Evolutionary conservation across 2,888 invertebrate species (phyloP).

Genomic region (Hoplodrina blanda): DNA sequence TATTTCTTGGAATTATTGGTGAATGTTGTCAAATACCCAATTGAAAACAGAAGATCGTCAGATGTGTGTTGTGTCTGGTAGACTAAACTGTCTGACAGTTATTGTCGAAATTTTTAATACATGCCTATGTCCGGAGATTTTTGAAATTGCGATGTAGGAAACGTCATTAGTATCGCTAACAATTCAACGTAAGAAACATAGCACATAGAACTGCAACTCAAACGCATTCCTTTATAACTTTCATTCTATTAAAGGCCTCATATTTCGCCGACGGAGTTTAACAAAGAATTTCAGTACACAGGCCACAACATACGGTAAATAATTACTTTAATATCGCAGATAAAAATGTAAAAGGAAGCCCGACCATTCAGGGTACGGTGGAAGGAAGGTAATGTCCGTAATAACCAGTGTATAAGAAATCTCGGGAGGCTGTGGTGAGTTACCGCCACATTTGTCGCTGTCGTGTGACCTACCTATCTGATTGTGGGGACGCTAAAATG

Average conservation of each 20-base stretch:
- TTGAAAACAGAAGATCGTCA: too few species aligned
- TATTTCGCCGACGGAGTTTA: constrained; percentile 5
- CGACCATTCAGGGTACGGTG: constrained; percentile 51
- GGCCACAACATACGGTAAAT: constrained; percentile 41
- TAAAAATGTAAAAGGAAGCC: constrained; percentile 62
- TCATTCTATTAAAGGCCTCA: not conserved
- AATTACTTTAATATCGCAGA: constrained; percentile 60
- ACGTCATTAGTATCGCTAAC: too few species aligned
- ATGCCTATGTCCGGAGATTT: too few species aligned
- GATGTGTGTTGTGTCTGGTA: too few species aligned
- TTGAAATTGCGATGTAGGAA: too few species aligned
- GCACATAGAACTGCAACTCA: too few species aligned
- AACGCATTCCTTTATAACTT: not conserved
- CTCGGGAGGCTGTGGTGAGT: constrained; percentile 81
- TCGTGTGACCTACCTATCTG: constrained; percentile 85
- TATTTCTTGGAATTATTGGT: too few species aligned
- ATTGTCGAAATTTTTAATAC: too few species aligned
- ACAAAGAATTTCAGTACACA: constrained; percentile 13
- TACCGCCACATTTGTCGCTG: constrained; percentile 87
- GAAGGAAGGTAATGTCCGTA: constrained; percentile 68
- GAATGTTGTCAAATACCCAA: too few species aligned
- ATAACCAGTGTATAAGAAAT: constrained; percentile 85
- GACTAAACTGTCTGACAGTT: too few species aligned
- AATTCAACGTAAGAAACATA: too few species aligned
- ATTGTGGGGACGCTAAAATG: constrained; percentile 70